Base-by-base conservation (phyloP, 2,888 invertebrate species). In the Orchesella flavescens region DNA sequence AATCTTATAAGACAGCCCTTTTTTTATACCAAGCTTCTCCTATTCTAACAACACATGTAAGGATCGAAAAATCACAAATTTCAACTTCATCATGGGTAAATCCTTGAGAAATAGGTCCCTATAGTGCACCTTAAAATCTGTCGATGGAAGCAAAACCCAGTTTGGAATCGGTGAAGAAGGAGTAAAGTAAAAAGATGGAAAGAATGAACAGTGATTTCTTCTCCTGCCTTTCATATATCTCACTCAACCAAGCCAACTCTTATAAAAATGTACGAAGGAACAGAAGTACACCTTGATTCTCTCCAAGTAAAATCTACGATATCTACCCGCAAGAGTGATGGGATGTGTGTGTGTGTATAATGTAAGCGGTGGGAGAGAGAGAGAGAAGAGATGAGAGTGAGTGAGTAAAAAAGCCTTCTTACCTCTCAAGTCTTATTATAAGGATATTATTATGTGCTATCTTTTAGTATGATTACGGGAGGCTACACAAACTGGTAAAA, bases 391-490 rank as follows among this genome's bases (percentile, higher is more conserved):
- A 74, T 73, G 44, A 10, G 13, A n/a, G n/a, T n/a, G n/a, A n/a
- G n/a, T n/a, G n/a, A n/a, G n/a, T n/a, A 73, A 34, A 75, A 75
- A 63, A 19, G 49, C 15, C 46, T 73, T 24, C 17, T 55, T 17
- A 21, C 17, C 59, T 59, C 21, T 53, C 65, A n/a, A 46, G 72
- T 57, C 72, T 57, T 72, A 72, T 72, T 72, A 72, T 23, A 61
- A 23, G 66, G 75, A 75, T n/a, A n/a, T n/a, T 75, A 75, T 75
- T 77, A 59, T 68, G 68, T 77, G 68, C 59, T 77, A 68, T 77
- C 76, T 77, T 66, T 57, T 75, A 55, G 68, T 44, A 68, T 59
- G 76, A 77, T 77, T 77, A 77, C 68, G 24, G 44, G 43, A 23
- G 43, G 66, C 19, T 13, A 46, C 46, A 46, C 46, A 7, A 46